Evolutionary conservation across 2,888 invertebrate genomes (phyloP).

Genomic region (Amiota minor): DNA sequence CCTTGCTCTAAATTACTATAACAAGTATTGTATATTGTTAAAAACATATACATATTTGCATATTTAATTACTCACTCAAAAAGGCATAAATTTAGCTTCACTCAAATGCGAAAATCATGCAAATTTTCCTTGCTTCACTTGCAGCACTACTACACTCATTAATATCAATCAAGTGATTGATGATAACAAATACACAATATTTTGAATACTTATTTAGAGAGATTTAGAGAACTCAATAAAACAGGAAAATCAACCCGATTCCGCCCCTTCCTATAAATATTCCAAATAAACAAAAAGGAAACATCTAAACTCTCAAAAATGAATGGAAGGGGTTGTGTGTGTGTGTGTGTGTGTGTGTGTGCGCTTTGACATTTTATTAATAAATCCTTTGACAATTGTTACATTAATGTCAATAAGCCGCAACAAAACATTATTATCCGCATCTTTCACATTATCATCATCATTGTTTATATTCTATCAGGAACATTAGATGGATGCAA

Average conservation of each 20-base stretch:
- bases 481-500: too few species aligned
- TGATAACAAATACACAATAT: constrained; percentile 37
- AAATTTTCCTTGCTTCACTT: constrained; percentile 53
- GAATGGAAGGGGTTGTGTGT: constrained; percentile 29
- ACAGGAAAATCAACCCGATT: not conserved
- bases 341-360: too few species aligned
- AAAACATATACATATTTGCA: constrained; percentile 46
- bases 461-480: too few species aligned
- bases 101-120: constrained; percentile 56
- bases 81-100: constrained; percentile 56
- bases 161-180: constrained; percentile 72
- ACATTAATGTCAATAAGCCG: constrained; percentile 67
- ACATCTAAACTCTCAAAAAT: not conserved
- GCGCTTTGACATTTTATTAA: constrained; percentile 47
- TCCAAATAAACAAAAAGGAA: not conserved
- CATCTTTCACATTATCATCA: constrained; percentile 5
- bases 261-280: not conserved
- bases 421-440: constrained; percentile 31
- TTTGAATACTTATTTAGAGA: too few species aligned
- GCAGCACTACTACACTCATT: constrained; percentile 59
- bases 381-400: constrained; percentile 72
- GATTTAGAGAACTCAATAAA: not conserved
- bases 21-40: constrained; percentile 14
- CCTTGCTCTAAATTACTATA: too few species aligned
- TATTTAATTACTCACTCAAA: constrained; percentile 46